A percentile compares a stretch with the other conserved stretches of the same genome.
These are phyloP conservation scores for Drosophila kanekoi DNA, from an alignment of 2,888 invertebrate species.

Conservation along the genomic window DNA sequence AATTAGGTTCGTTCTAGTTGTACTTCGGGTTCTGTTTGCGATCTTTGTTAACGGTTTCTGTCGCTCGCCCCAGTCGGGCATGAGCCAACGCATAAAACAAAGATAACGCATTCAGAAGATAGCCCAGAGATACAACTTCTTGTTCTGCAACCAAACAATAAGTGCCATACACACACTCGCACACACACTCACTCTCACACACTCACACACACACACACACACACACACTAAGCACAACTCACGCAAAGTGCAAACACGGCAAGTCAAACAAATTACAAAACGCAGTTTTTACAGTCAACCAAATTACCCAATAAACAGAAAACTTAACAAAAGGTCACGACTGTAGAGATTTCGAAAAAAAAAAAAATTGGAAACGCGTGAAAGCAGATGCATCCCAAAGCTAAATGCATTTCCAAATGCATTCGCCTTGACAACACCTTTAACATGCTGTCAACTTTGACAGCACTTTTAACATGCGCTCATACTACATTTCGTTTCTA, in stretches of 20 bases:
- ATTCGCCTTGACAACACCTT: no score
- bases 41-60: slow-evolving; percentile 33
- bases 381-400: not conserved
- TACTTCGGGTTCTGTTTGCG: slow-evolving; percentile 33
- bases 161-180: slow-evolving; percentile 26
- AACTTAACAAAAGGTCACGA: slow-evolving; percentile 14
- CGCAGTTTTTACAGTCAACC: slow-evolving; percentile 20
- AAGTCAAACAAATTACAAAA: slow-evolving; percentile 22
- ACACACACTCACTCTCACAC: no score
- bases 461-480: no score
- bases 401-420: not conserved
- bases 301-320: slow-evolving; percentile 34
- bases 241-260: slow-evolving; percentile 12
- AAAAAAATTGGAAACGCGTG: no score
- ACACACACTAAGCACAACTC: slow-evolving; percentile 11
- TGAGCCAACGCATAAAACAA: slow-evolving; percentile 42
- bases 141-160: slow-evolving; percentile 46
- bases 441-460: no score
- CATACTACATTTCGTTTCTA: no score
- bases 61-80: not conserved
- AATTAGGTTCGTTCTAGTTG: slow-evolving; percentile 18
- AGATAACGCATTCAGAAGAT: slow-evolving; percentile 68
- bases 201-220: slow-evolving; percentile 4
- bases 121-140: slow-evolving; percentile 34
- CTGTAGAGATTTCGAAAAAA: not conserved